Evolutionary conservation across 2,888 invertebrate species (phyloP), one percentile per base, ranked within the genome.

Genomic region (Ormia ochracea): DNA sequence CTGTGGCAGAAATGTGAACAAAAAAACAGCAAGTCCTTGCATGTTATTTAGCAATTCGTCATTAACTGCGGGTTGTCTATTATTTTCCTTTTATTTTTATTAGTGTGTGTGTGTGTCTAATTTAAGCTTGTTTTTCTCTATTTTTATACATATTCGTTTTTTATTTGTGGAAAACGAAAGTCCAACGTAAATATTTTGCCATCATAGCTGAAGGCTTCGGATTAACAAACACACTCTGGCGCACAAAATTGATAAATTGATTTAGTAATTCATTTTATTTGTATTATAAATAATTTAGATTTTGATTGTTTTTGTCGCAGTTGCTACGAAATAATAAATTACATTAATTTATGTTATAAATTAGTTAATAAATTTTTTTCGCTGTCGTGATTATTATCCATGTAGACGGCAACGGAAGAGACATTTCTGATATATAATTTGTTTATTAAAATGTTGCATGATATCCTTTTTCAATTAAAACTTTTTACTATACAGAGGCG

Each of bases 31-130:
- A 76, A 76, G 72, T 80, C 72, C 72, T 66, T 84, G 88, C 88
- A 88, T 88, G 88, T 86, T 86, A 85, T 86, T 84, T 82, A 86
- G 88, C 86, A 86, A 89, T 88, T 88, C 88, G 87, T 88, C 88
- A 88, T 86, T 86, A 86, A 84, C 88, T 84, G 85, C 89, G 87
- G 88, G 88, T 86, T 85, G 88, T 87, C 88, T 85, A 85, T 85
- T 85, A 84, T 85, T 85, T 68, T 66, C 21, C 33, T 17, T 17
- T 5, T 3, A 28, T 28, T 52, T 54, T 38, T 19, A 31, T 33
- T n/a, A 36, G 17, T 72, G 38, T 73, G 26, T 56, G 23, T 66
- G 56, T 69, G 68, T 76, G 76, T 76, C 48, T 68, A 75, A 45
- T 73, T 68, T 63, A 21, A 61, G 61, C 50, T 56, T 4, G 59